phyloP scores from a whole-genome alignment of 2,113 vertebrate genomes.

The Pseudorectes ferrugineus region DNA sequence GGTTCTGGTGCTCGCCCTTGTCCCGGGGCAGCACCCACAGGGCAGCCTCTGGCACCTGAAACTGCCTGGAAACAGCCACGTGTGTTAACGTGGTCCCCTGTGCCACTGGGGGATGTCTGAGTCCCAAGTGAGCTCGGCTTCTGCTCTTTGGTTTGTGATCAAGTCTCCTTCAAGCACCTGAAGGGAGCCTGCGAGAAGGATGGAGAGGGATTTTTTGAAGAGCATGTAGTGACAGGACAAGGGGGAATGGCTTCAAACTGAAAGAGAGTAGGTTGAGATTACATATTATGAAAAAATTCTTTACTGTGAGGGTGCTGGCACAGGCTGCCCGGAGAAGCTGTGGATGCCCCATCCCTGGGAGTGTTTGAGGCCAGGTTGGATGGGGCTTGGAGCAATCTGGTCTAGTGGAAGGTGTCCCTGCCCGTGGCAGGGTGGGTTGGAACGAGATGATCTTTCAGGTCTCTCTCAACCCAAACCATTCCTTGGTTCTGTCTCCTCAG shows the following conservation, averaged over 20 bases:
- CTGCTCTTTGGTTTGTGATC: not conserved
- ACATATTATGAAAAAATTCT: not conserved
- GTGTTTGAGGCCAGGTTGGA: not conserved
- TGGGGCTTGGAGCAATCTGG: not conserved
- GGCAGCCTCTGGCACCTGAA: not conserved
- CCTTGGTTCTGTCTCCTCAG: not conserved
- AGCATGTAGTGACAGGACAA: not conserved
- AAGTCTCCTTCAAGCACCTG: not conserved
- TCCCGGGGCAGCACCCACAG: not conserved
- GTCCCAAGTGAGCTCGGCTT: not conserved
- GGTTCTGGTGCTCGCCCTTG: not conserved
- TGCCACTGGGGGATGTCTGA: not conserved
- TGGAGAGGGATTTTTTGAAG: not conserved
- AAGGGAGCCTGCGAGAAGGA: not conserved
- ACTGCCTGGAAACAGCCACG: fast-evolving
- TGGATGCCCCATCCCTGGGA: not conserved
- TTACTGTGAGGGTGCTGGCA: not conserved
- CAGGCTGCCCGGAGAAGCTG: not conserved
- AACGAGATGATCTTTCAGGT: not conserved
- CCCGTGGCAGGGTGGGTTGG: not conserved
- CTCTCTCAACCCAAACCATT: not conserved
- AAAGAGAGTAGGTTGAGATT: not conserved
- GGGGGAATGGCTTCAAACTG: not conserved
- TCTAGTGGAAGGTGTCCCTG: not conserved
- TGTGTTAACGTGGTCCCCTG: not conserved